Percentiles rank a stretch among this genome's conserved stretches.
Conservation (phyloP, 2,797 vertebrate species). For the Melopsittacus undulatus region DNA sequence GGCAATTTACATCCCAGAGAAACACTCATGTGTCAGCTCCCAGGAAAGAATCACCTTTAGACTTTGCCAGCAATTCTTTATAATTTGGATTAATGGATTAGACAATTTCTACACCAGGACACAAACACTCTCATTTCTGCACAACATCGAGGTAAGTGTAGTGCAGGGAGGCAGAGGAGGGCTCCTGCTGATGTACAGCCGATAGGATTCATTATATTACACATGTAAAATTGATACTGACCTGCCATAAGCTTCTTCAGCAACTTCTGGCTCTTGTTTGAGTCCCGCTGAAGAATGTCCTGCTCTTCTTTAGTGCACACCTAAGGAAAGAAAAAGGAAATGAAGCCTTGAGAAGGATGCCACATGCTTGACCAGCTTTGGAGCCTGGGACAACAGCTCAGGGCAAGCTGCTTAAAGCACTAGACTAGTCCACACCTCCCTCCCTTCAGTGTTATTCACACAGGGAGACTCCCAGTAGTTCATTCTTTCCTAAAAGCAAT, state of each 20-base stretch:
- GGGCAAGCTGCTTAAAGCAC: background rate
- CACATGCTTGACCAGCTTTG: background rate
- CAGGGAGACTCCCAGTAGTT: background rate
- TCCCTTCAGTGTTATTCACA: background rate
- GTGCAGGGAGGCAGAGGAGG: background rate
- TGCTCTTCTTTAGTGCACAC: conserved; percentile 96
- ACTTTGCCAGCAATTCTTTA: background rate
- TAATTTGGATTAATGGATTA: background rate
- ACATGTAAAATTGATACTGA: conserved; percentile 51
- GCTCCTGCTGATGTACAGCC: background rate
- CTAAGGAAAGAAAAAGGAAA: conserved; percentile 68
- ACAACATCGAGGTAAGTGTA: background rate
- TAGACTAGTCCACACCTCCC: background rate
- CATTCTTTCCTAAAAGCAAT: background rate
- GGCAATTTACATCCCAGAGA: background rate
- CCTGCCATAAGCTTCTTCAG: conserved; percentile 95
- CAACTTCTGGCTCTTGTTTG: conserved; percentile 97
- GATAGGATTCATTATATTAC: background rate
- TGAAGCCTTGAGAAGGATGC: background rate
- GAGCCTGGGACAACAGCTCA: background rate
- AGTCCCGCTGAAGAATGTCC: conserved; percentile 93
- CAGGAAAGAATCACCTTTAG: background rate
- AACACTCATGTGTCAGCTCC: background rate
- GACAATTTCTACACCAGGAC: background rate
- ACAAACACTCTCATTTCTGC: background rate